phyloP scores from a whole-genome alignment of 2,888 invertebrate genomes.

The Rapana venosa region DNA sequence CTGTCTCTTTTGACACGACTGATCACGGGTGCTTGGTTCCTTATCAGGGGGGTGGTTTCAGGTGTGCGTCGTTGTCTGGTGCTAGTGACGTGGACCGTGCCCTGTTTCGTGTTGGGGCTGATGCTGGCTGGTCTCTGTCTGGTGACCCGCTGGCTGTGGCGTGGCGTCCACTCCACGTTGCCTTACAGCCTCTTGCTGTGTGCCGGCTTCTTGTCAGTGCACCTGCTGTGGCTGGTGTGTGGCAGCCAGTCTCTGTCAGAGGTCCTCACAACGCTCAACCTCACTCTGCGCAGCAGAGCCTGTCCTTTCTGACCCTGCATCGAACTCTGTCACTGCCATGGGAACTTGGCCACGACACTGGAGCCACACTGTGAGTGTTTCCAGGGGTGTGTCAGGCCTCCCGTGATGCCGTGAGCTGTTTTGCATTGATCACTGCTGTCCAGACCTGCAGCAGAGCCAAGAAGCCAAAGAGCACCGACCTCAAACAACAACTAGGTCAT shows the following conservation, averaged over 20 bases:
- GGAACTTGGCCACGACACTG: background rate
- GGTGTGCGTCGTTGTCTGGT: background rate
- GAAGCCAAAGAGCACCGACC: background rate
- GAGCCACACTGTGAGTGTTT: background rate
- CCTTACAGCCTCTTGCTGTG: conserved; percentile 18
- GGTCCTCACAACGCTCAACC: conserved; percentile 26
- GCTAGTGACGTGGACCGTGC: conserved; percentile 12
- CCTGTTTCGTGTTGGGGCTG: conserved; percentile 18
- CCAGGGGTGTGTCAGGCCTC: background rate
- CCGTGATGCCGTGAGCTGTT: background rate
- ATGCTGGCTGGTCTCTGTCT: conserved; percentile 24
- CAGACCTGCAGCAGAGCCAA: background rate
- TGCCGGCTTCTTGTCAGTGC: conserved; percentile 4
- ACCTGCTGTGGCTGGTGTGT: conserved; percentile 19
- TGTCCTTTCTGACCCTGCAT: conserved; percentile 26
- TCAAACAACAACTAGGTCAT: too few relatives aligned
- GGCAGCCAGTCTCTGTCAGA: background rate
- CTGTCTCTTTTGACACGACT: background rate
- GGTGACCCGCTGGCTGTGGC: conserved; percentile 29
- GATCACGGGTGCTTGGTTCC: background rate
- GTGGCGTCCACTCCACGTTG: background rate
- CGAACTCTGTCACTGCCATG: background rate
- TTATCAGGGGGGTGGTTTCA: background rate
- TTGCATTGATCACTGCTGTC: background rate
- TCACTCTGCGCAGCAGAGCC: conserved; percentile 9